Conservation (phyloP, 2,113 vertebrate genomes). For the Crocuta crocuta region DNA sequence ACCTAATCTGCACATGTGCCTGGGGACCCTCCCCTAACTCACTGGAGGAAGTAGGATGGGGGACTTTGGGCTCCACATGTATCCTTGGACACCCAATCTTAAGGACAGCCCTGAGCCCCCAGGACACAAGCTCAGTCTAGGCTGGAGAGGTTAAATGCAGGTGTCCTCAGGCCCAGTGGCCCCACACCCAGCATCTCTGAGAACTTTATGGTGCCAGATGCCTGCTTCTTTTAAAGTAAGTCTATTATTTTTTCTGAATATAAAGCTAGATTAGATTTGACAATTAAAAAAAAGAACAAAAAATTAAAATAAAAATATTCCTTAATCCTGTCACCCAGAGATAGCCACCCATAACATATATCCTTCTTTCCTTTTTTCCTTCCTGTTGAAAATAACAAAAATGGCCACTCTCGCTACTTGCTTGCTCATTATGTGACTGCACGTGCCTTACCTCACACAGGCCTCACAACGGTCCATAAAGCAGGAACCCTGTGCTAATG, state of each 20-base stretch:
- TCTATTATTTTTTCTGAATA: not conserved
- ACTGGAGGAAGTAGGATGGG: not conserved
- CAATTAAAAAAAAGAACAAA: not conserved
- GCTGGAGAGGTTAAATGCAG: not conserved
- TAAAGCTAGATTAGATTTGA: slow-evolving; percentile 5
- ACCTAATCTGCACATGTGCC: not conserved
- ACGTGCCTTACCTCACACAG: not conserved
- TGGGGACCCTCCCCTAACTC: no score
- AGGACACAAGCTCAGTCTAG: not conserved
- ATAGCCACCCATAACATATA: not conserved
- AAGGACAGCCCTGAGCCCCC: not conserved
- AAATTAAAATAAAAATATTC: not conserved
- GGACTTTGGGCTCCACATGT: no score
- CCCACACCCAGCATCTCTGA: not conserved
- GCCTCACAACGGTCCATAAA: accelerated
- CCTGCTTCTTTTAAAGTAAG: not conserved
- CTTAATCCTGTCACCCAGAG: not conserved
- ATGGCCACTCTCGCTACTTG: accelerated
- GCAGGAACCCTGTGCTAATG: not conserved
- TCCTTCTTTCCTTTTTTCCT: not conserved
- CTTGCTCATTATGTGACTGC: accelerated
- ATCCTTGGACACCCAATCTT: not conserved
- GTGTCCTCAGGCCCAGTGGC: not conserved
- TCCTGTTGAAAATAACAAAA: not conserved
- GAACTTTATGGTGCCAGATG: not conserved